Percentiles rank a stretch among this genome's conserved stretches.
These are phyloP conservation scores for Apodemia duryi DNA, from an alignment of 2,888 invertebrate genomes.

Conservation along the genomic window DNA sequence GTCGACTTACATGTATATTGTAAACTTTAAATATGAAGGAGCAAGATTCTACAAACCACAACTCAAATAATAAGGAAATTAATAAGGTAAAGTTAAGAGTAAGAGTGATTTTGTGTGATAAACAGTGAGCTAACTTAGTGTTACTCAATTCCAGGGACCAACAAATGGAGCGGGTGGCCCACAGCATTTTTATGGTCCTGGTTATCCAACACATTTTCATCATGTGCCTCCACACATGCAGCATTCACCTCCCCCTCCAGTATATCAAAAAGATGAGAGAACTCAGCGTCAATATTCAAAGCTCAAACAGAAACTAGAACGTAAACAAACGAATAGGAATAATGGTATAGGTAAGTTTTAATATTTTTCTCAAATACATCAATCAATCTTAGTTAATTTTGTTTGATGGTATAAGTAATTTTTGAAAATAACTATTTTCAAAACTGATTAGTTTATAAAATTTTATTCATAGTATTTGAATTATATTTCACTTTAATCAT, in stretches of 20 bases:
- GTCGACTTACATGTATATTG: background rate
- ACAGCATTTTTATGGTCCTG: conserved; percentile 83
- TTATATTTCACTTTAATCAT: no score
- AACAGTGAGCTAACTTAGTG: background rate
- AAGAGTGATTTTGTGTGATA: background rate
- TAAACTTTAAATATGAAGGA: conserved; percentile 5
- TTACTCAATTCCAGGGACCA: conserved; percentile 76
- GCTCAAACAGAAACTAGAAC: conserved; percentile 86
- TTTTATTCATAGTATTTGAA: no score
- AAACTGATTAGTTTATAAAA: no score
- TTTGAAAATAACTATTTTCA: no score
- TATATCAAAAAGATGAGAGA: conserved; percentile 87
- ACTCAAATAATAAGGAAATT: background rate
- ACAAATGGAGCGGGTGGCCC: conserved; percentile 84
- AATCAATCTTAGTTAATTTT: no score
- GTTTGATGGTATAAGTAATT: no score
- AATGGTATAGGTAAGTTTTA: conserved; percentile 75
- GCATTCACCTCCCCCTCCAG: conserved; percentile 83
- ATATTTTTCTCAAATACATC: background rate
- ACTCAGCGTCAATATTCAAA: conserved; percentile 88
- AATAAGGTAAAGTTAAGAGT: background rate
- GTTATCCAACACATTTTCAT: conserved; percentile 79
- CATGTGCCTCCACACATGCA: conserved; percentile 80
- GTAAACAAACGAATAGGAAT: conserved; percentile 78
- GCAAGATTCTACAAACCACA: background rate